A percentile compares a stretch with the other conserved stretches of the same genome.
These are phyloP conservation scores for Haliclystus octoradiatus DNA, from an alignment of 30 jellyfish, hydroid and myxozoan genomes.

Conservation along the genomic window DNA sequence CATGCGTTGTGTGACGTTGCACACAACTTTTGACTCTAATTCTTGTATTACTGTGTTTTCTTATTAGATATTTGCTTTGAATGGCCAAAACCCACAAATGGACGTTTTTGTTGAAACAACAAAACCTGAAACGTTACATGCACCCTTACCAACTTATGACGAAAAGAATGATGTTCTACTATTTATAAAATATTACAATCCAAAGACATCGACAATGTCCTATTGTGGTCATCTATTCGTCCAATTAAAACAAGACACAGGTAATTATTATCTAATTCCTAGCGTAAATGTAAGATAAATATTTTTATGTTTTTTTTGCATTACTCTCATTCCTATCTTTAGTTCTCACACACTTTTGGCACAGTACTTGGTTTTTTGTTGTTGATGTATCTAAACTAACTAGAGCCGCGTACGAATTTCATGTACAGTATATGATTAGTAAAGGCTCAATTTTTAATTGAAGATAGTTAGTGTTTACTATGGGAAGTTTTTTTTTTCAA, in stretches of 20 bases:
- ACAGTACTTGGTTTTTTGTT: too few species aligned
- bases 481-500: too few species aligned
- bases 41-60: neutral
- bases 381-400: too few species aligned
- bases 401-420: neutral
- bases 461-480: too few species aligned
- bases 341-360: neutral
- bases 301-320: neutral
- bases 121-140: slow-evolving; percentile 26
- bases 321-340: neutral
- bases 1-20: too few species aligned
- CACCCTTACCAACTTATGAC: slow-evolving; percentile 51
- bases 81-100: slow-evolving; percentile 61
- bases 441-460: neutral
- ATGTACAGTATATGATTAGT: neutral
- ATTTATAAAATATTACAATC: slow-evolving; percentile 80
- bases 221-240: slow-evolving; percentile 92
- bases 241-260: slow-evolving; percentile 25
- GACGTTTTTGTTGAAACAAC: slow-evolving; percentile 65
- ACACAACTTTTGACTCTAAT: too few species aligned
- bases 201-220: slow-evolving; percentile 64
- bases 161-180: slow-evolving; percentile 49
- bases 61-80: slow-evolving; percentile 27
- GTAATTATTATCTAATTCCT: slow-evolving; percentile 11
- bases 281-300: neutral